These are phyloP conservation scores for Polydrusus pterygomalis DNA, from an alignment of 2,888 invertebrate species.

Conservation along the genomic window DNA sequence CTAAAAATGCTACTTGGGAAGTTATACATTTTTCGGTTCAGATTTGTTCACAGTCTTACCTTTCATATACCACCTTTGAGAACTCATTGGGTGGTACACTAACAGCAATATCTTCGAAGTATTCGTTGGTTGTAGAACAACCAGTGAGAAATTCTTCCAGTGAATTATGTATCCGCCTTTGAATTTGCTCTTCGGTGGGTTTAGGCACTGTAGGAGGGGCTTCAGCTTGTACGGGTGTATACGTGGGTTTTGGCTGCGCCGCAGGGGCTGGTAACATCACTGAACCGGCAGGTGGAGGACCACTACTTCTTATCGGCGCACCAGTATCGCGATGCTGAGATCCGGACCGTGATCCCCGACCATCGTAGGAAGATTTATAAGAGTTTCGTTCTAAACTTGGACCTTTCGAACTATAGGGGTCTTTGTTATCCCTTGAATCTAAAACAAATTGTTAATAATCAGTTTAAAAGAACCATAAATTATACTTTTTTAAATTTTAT, in stretches of 20 bases:
- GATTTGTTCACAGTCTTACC: conserved; percentile 62
- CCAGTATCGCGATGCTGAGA: conserved; percentile 74
- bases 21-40: too few relatives aligned
- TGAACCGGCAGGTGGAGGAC: conserved; percentile 56
- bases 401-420: conserved; percentile 70
- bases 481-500: too few relatives aligned
- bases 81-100: conserved; percentile 62
- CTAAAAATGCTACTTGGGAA: too few relatives aligned
- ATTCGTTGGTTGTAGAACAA: conserved; percentile 65
- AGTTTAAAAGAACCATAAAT: too few relatives aligned
- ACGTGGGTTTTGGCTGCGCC: conserved; percentile 40
- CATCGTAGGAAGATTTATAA: conserved; percentile 66
- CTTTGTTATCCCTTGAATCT: conserved; percentile 63
- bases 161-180: conserved; percentile 65
- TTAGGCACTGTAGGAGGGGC: conserved; percentile 35
- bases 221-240: conserved; percentile 53
- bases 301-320: conserved; percentile 57
- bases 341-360: conserved; percentile 74
- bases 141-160: conserved; percentile 69
- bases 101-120: conserved; percentile 65
- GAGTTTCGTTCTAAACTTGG: conserved; percentile 68
- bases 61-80: conserved; percentile 64
- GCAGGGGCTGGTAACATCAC: conserved; percentile 29
- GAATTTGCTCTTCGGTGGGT: conserved; percentile 63
- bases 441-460: conserved; percentile 18